These are phyloP conservation scores for Natrix natrix DNA, from an alignment of 2,797 vertebrate genomes.

Conservation along the genomic window DNA sequence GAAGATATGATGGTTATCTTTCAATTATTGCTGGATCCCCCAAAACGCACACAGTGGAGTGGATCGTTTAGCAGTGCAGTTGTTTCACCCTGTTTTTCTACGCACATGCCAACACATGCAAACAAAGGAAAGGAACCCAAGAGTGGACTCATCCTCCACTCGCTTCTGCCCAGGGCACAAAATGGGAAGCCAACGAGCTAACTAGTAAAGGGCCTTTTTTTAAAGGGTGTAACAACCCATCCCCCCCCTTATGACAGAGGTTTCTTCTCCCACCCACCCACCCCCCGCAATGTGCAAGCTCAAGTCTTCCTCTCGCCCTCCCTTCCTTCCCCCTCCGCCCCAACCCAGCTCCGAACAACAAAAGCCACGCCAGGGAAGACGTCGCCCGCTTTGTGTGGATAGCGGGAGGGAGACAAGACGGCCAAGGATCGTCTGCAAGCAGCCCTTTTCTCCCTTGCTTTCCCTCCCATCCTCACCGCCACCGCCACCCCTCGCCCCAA, in stretches of 20 bases:
- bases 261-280: not conserved
- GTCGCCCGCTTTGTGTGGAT: slow-evolving; percentile 31
- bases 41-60: slow-evolving; percentile 17
- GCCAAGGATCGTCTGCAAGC: not conserved
- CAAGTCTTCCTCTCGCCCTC: not conserved
- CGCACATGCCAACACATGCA: slow-evolving; percentile 77
- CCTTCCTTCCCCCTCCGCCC: not conserved
- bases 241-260: not conserved
- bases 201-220: slow-evolving; percentile 15
- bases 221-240: not conserved
- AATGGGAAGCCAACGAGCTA: slow-evolving; percentile 20
- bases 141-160: slow-evolving; percentile 30
- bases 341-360: slow-evolving; percentile 22
- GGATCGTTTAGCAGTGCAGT: slow-evolving; percentile 61
- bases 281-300: not conserved
- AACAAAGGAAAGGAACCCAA: slow-evolving; percentile 82
- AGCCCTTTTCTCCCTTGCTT: not conserved
- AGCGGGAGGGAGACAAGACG: not conserved
- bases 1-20: slow-evolving; percentile 22
- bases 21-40: slow-evolving; percentile 26
- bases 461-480: not conserved
- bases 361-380: slow-evolving; percentile 25
- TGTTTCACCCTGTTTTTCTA: slow-evolving; percentile 74
- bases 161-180: slow-evolving; percentile 37
- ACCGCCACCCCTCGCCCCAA: slow-evolving; percentile 7